Base-by-base conservation (phyloP, 2,113 vertebrate species). In the Stegastes partitus region DNA sequence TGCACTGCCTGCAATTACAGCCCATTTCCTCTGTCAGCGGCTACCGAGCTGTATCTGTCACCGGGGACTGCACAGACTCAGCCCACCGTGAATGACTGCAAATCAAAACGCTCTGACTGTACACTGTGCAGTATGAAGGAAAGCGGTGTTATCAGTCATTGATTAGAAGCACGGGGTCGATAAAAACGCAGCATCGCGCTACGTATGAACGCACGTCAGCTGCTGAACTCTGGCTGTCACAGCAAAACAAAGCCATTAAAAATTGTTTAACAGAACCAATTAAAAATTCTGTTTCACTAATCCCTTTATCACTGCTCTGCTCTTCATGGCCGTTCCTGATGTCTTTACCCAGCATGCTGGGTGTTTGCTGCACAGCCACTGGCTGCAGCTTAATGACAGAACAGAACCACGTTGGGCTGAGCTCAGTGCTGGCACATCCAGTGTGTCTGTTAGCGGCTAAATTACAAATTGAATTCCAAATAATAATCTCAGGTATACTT, bases 1-100 rank as follows among this genome's bases (percentile, higher is more conserved):
- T 83, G 56, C 85, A 55, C 49, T 67, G 85, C 73, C 83, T 80
- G 89, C 80, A 93, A 93, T 93, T 92, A 92, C 70, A 39, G 50
- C 74, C 79, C 89, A 91, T 92, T 93, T 86, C 84, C 59, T 85
- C 81, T 63, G 66, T 74, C 82, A 79, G 34, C n/a, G 53, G 54
- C 87, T 89, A 31, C 59, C 64, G 75, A 73, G 77, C 79, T 87
- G 68, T 77, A 87, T 82, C 74, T 74, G 75, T 79, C 83, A 70
- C 68, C 10, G n/a, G 44, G 65, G 54, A 72, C 47, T 6, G 12
- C 66, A 81, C 80, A 72, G 79, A 76, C 51, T 51, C 15, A 22
- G 31, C 25, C 3, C 63, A 51, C 25, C 59, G 45, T 62, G 50
- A 25, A 71, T 54, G 62, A 68, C 57, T 77, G 59, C 53, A 74